Percentiles rank a stretch among this genome's conserved stretches.
These are phyloP conservation scores for Thecophora atra DNA, from an alignment of 2,888 invertebrate genomes.

Conservation along the genomic window DNA sequence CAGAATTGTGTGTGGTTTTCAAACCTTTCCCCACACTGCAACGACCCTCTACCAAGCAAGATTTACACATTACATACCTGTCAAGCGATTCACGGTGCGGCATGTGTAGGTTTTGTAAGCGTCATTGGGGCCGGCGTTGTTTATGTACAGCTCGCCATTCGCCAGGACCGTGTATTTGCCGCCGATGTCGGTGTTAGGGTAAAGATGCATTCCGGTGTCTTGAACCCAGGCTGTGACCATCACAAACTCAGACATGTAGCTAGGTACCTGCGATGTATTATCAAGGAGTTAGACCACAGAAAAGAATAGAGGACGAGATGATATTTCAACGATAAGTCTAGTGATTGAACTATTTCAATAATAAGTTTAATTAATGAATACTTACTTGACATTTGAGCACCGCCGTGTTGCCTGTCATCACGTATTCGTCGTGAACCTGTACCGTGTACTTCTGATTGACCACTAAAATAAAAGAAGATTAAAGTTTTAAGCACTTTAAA, in stretches of 20 bases:
- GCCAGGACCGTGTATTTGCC: constrained; percentile 81
- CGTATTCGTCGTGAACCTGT: constrained; percentile 90
- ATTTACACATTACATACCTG: constrained; percentile 66
- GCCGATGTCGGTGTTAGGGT: constrained; percentile 78
- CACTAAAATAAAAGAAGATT: constrained; percentile 68
- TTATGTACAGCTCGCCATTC: constrained; percentile 86
- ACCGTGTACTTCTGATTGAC: constrained; percentile 88
- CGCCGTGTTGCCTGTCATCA: constrained; percentile 89
- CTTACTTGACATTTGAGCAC: constrained; percentile 82
- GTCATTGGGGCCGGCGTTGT: constrained; percentile 80
- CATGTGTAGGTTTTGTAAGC: constrained; percentile 84
- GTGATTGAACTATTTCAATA: too few relatives aligned
- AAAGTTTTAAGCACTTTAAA: background rate
- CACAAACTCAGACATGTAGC: constrained; percentile 87
- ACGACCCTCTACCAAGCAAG: background rate
- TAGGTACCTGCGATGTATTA: constrained; percentile 71
- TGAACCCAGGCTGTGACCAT: constrained; percentile 91
- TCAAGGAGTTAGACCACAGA: background rate
- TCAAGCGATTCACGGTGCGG: constrained; percentile 81
- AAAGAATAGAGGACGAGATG: background rate
- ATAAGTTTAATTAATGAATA: background rate
- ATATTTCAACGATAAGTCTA: too few relatives aligned
- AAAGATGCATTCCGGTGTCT: constrained; percentile 81
- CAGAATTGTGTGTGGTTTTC: too few relatives aligned
- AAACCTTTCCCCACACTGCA: background rate